phyloP scores from a whole-genome alignment of 2,113 vertebrate species.

The Pygoscelis adeliae region DNA sequence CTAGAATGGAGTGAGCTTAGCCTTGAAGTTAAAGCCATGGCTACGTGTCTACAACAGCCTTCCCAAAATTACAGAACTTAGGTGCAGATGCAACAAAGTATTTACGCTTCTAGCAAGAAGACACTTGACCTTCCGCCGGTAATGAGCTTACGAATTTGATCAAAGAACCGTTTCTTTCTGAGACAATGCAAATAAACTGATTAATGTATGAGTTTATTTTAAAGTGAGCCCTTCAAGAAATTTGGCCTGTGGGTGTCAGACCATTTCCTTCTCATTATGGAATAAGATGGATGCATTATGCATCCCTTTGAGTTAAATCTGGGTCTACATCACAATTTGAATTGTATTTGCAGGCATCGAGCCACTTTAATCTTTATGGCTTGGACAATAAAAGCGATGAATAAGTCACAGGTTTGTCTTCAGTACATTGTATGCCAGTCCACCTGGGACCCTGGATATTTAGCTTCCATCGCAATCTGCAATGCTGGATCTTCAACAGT shows the following conservation, averaged over 20 bases:
- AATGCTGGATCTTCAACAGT: not conserved
- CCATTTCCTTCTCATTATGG: not conserved
- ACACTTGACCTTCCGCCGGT: not conserved
- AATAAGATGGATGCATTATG: not conserved
- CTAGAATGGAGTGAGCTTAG: not conserved
- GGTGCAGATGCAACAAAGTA: not conserved
- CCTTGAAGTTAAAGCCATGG: not conserved
- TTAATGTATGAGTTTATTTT: not conserved
- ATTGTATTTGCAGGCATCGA: not conserved
- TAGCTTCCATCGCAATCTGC: not conserved
- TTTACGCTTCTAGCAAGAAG: not conserved
- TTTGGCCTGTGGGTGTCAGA: not conserved
- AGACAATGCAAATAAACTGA: conserved; percentile 15
- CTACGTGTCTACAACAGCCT: not conserved
- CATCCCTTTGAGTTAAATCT: conserved; percentile 9
- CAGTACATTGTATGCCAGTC: not conserved
- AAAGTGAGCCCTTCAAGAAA: conserved; percentile 8
- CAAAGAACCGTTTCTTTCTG: not conserved
- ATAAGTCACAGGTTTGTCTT: conserved; percentile 7
- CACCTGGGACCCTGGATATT: not conserved
- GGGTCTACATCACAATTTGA: not conserved
- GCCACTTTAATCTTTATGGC: not conserved
- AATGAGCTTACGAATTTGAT: not conserved
- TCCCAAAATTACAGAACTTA: not conserved
- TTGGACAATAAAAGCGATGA: not conserved